Evolutionary conservation across 2,797 vertebrate genomes (phyloP).

Genomic region (Austrolebias charrua): DNA sequence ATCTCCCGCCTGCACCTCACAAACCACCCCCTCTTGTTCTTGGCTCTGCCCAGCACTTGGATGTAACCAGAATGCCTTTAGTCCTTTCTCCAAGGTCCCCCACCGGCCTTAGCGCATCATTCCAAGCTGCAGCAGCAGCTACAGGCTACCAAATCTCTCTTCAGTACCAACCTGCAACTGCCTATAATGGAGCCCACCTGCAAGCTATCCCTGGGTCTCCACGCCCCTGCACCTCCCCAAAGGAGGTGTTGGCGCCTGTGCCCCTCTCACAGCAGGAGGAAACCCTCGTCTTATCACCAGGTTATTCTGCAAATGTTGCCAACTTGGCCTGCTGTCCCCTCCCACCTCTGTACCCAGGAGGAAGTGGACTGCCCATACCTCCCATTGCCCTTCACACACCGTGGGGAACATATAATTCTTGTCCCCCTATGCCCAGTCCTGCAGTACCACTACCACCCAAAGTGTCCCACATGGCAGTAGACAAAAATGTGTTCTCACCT

Average conservation of each 20-base stretch:
- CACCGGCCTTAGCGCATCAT: conserved; percentile 86
- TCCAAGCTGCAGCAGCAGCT: conserved; percentile 80
- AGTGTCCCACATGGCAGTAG: conserved; percentile 84
- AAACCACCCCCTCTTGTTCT: conserved; percentile 90
- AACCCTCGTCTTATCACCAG: conserved; percentile 86
- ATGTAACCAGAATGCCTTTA: conserved; percentile 91
- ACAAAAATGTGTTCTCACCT: conserved; percentile 87
- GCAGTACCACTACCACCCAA: conserved; percentile 87
- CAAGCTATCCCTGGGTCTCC: conserved; percentile 84
- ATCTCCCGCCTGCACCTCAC: conserved; percentile 81
- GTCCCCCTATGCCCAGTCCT: conserved; percentile 86
- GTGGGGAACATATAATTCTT: conserved; percentile 91
- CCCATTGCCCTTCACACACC: conserved; percentile 91
- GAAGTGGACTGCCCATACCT: conserved; percentile 89
- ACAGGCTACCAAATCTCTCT: conserved; percentile 88
- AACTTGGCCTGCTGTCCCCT: conserved; percentile 91
- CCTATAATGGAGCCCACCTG: conserved; percentile 80
- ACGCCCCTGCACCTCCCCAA: conserved; percentile 88
- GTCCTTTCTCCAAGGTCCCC: conserved; percentile 92
- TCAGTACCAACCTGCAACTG: conserved; percentile 84
- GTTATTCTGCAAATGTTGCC: conserved; percentile 87
- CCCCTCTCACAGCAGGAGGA: conserved; percentile 91
- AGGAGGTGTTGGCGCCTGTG: conserved; percentile 86
- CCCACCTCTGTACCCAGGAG: conserved; percentile 93
- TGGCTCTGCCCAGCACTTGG: conserved; percentile 90